Percentiles rank a stretch among this genome's conserved stretches.
phyloP scores from a whole-genome alignment of 1,140 invertebrate genomes.

The Platyscapa corneri region DNA sequence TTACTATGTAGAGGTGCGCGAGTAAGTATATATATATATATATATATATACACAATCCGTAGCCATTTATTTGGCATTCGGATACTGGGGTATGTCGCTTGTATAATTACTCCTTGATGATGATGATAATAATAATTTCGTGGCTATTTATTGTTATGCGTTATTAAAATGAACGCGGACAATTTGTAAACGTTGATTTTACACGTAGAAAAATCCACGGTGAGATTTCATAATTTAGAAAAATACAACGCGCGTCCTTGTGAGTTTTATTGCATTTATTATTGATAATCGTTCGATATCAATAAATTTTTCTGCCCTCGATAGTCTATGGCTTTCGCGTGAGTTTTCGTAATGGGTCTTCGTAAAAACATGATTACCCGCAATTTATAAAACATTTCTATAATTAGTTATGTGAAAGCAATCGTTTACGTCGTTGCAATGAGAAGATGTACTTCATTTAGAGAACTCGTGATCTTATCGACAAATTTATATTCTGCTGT shows the following conservation, averaged over 20 bases:
- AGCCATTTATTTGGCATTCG: not conserved
- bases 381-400: too few species aligned
- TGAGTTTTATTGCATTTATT: not conserved
- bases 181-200: conserved; percentile 4
- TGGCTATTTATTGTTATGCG: conserved; percentile 1
- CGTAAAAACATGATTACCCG: too few species aligned
- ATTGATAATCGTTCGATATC: not conserved
- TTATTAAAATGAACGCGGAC: not conserved
- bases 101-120: not conserved
- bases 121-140: conserved; percentile 1
- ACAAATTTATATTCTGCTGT: too few species aligned
- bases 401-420: too few species aligned
- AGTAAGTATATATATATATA: not conserved
- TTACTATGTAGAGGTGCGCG: not conserved
- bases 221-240: not conserved
- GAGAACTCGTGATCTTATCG: too few species aligned
- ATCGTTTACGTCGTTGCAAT: too few species aligned
- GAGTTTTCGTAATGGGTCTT: too few species aligned
- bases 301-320: not conserved
- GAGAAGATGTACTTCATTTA: too few species aligned
- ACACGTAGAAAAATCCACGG: not conserved
- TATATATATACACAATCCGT: not conserved
- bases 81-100: not conserved
- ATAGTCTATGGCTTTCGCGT: not conserved
- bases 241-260: not conserved